Evolutionary conservation across 1,140 invertebrate species (phyloP), one percentile per base, ranked within the genome.

Genomic region (Drosophila rhopaloa): DNA sequence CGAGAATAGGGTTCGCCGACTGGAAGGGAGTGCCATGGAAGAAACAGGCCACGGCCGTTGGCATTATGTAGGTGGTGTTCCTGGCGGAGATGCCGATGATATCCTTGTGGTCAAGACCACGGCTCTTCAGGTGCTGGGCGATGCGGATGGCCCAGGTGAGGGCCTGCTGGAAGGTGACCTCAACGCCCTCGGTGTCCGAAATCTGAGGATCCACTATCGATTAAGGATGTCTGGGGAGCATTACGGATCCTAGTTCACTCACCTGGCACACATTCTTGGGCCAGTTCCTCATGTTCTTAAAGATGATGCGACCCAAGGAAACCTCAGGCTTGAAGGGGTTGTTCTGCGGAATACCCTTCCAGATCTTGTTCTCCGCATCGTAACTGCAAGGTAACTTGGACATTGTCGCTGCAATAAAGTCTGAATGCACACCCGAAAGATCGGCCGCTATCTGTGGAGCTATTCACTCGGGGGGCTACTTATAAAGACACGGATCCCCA

Each of bases 191-290:
- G 47, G 59, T 24, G 43, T 77, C 80, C 11, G 68, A 80, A 35
- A 76, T 79, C 61, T 86, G 41, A 1, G 10, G 14, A 41, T 43
- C 1, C 9, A 29, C 11, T 27, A 40, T 5, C 6, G 24, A 14
- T 70, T 14, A 40, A 35, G 10, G n/a, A 13, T 1, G 19, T 57
- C 14, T n/a, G 24, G 6, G 5, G 0, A 10, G 29, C 29, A 32
- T 7, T 1, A 32, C 7, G 29, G 5, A 9, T 7, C 5, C 11
- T 10, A 2, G 4, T 6, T 13, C 16, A 38, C 67, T 73, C 27
- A 88, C 84, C 80, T 89, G 84, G 24, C 60, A 75, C 6, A 88
- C 61, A 8, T 89, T 83, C 27, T 55, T 65, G 7, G 80, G 80
- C 62, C 65, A 88, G 50, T 75, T 88, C 14, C 32, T 75, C 80